These are phyloP conservation scores for Chrysina gloriosa DNA, from an alignment of 2,888 invertebrate genomes.

Conservation along the genomic window DNA sequence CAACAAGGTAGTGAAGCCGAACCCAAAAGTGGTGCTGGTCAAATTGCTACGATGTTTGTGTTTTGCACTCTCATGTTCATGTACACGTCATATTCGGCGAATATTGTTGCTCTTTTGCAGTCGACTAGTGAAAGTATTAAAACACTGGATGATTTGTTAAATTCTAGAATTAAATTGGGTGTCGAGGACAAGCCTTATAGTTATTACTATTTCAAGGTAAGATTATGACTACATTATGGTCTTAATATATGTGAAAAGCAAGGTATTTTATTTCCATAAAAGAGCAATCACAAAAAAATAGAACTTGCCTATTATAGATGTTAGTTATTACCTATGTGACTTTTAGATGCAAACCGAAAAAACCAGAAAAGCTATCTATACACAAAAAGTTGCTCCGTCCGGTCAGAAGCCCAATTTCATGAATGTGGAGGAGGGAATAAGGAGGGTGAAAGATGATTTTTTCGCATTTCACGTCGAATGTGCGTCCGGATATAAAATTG, in stretches of 20 bases:
- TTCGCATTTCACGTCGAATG: constrained; percentile 78
- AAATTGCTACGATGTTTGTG: constrained; percentile 58
- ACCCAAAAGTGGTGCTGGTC: constrained; percentile 65
- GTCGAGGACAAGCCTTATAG: constrained; percentile 70
- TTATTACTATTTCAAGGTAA: constrained; percentile 74
- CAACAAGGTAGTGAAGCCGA: constrained; percentile 65
- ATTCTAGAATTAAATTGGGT: constrained; percentile 71
- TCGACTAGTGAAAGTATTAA: constrained; percentile 71
- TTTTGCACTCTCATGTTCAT: constrained; percentile 67
- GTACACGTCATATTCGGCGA: constrained; percentile 75
- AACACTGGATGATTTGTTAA: constrained; percentile 67
- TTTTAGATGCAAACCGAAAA: constrained; percentile 73
- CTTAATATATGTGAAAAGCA: no score
- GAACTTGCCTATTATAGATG: background rate
- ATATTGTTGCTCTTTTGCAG: constrained; percentile 75
- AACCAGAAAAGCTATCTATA: constrained; percentile 71
- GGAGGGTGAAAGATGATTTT: constrained; percentile 70
- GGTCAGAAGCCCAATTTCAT: constrained; percentile 70
- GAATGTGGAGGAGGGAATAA: constrained; percentile 71
- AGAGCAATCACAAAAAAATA: no score
- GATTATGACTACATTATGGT: background rate
- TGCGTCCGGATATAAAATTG: constrained; percentile 74
- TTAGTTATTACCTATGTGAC: constrained; percentile 14
- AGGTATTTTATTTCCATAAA: no score
- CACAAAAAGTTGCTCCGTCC: constrained; percentile 72